Percentiles rank a stretch among this genome's conserved stretches.
Conservation (phyloP, 2,113 vertebrate species). For the Caranx ignobilis region DNA sequence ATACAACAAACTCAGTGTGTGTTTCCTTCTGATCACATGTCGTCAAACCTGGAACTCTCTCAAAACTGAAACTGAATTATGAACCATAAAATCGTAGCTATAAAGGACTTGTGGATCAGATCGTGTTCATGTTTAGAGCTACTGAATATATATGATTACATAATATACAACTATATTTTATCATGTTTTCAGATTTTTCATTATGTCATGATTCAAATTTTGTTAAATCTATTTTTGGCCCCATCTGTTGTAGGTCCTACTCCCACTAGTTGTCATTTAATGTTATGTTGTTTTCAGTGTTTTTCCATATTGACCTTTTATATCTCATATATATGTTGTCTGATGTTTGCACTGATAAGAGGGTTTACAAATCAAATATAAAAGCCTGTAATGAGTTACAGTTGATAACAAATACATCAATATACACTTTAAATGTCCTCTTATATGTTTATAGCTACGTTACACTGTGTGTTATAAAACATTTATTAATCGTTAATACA, state of each 20-base stretch:
- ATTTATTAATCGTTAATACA: slow-evolving; percentile 4
- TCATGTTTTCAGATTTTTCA: no score
- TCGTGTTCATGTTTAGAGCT: neutral
- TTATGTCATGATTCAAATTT: neutral
- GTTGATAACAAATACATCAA: neutral
- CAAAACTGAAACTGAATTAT: neutral
- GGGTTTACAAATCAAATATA: neutral
- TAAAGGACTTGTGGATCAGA: no score
- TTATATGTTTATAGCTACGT: slow-evolving; percentile 15
- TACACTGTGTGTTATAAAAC: neutral
- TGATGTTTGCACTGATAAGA: neutral
- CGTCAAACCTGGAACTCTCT: neutral
- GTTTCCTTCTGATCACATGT: neutral
- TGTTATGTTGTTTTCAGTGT: neutral
- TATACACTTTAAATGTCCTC: neutral
- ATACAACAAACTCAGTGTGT: neutral
- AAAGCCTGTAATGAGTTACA: neutral
- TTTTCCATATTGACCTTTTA: neutral
- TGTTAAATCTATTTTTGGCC: neutral
- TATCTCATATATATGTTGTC: neutral
- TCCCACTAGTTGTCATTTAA: neutral
- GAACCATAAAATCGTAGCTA: no score
- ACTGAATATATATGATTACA: no score
- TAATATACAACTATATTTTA: neutral
- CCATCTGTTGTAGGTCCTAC: neutral